phyloP scores from a whole-genome alignment of 2,888 invertebrate genomes.

The Rambutsinella grinnellia region DNA sequence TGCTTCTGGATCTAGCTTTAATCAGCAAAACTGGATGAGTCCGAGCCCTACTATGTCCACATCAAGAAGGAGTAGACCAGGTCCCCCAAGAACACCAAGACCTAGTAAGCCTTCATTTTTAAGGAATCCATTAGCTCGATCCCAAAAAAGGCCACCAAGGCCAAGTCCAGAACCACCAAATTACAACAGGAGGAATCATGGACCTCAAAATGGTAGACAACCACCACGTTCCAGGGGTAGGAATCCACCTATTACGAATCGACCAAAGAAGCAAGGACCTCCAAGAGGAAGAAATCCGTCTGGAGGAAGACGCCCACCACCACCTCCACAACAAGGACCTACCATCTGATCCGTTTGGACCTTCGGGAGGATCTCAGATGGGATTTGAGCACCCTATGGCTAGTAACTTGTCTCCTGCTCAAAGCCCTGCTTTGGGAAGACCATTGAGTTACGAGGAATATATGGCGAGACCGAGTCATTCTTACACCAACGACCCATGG shows the following conservation, averaged over 20 bases:
- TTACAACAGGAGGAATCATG: slow-evolving; percentile 33
- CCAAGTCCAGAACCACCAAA: slow-evolving; percentile 40
- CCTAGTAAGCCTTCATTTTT: slow-evolving; percentile 36
- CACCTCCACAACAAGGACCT: slow-evolving; percentile 22
- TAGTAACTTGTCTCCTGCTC: slow-evolving; percentile 60
- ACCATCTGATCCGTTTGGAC: slow-evolving; percentile 26
- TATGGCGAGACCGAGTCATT: slow-evolving; percentile 64
- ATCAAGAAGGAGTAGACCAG: slow-evolving; percentile 26
- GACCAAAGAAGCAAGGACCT: slow-evolving; percentile 28
- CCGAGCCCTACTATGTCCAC: slow-evolving; percentile 44
- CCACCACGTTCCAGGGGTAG: slow-evolving; percentile 24
- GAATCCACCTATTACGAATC: slow-evolving; percentile 18
- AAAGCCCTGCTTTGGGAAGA: slow-evolving; percentile 62
- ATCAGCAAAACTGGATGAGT: slow-evolving; percentile 51
- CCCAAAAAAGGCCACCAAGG: slow-evolving; percentile 25
- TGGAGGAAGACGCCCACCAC: slow-evolving; percentile 20
- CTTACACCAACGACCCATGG: slow-evolving; percentile 65
- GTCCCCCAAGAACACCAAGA: slow-evolving; percentile 28
- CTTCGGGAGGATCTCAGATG: slow-evolving; percentile 3
- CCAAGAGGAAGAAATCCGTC: slow-evolving; percentile 23
- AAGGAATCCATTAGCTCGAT: slow-evolving; percentile 25
- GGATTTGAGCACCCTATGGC: slow-evolving; percentile 59
- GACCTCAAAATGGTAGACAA: slow-evolving; percentile 24
- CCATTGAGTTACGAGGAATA: slow-evolving; percentile 64
- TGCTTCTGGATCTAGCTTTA: not conserved